Evolutionary conservation across 2,797 vertebrate species (phyloP).

Genomic region (Brotula barbata): DNA sequence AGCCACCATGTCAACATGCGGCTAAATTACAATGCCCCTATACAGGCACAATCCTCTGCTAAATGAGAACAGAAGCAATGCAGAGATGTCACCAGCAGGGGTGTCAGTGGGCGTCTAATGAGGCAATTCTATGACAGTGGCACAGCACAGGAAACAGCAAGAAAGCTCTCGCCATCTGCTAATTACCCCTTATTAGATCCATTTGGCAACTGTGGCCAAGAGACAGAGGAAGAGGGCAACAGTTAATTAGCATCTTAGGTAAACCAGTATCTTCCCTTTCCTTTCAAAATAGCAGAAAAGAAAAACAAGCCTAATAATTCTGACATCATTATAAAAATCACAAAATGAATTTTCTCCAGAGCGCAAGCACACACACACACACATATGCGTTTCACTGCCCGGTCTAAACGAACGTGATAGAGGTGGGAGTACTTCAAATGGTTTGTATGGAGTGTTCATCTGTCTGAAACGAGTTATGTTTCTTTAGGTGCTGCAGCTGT

Average conservation of each 20-base stretch:
- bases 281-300: constrained; percentile 8
- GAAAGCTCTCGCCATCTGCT: constrained; percentile 52
- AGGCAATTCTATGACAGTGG: constrained; percentile 63
- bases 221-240: constrained; percentile 25
- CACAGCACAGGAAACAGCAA: constrained; percentile 30
- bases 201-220: constrained; percentile 50
- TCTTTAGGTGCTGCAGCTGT: neutral
- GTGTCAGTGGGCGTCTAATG: constrained; percentile 69
- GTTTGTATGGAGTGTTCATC: neutral
- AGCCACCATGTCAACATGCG: constrained; percentile 22
- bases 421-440: too few species aligned
- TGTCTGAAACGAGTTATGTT: neutral
- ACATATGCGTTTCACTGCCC: neutral
- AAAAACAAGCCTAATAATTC: constrained; percentile 15
- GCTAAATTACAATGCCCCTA: constrained; percentile 39
- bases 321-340: neutral
- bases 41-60: constrained; percentile 31
- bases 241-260: constrained; percentile 11
- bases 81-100: constrained; percentile 65
- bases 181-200: constrained; percentile 71
- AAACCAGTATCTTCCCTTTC: constrained; percentile 14
- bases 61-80: constrained; percentile 56
- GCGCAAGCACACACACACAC: neutral
- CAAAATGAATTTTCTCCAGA: constrained; percentile 1
- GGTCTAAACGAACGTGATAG: too few species aligned